These are phyloP conservation scores for Musca domestica DNA, from an alignment of 1,140 invertebrate species.

Conservation along the genomic window DNA sequence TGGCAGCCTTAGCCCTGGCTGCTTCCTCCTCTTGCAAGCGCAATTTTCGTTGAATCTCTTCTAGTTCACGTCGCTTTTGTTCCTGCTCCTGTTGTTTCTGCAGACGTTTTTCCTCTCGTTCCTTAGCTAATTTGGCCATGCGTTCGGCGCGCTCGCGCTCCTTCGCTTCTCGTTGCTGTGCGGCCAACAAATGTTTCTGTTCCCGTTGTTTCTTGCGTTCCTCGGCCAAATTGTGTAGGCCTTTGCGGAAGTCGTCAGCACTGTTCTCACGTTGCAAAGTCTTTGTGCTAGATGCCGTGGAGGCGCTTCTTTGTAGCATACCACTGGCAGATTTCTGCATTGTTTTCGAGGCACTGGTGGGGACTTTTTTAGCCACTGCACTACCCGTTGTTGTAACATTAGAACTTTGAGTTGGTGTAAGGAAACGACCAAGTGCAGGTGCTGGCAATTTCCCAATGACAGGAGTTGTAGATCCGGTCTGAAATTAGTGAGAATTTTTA, in stretches of 20 bases:
- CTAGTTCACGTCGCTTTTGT: slow-evolving; percentile 55
- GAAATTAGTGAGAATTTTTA: not conserved
- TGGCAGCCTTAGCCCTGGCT: slow-evolving; percentile 46
- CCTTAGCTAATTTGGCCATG: slow-evolving; percentile 58
- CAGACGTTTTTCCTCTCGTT: slow-evolving; percentile 55
- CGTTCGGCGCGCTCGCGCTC: slow-evolving; percentile 57
- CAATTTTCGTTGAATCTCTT: slow-evolving; percentile 57
- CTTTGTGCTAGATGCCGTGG: slow-evolving; percentile 31
- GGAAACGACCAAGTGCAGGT: slow-evolving; percentile 45
- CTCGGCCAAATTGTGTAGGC: slow-evolving; percentile 53
- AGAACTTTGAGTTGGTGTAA: slow-evolving; percentile 42
- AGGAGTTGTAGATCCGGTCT: slow-evolving; percentile 34
- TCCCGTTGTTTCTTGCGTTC: slow-evolving; percentile 61
- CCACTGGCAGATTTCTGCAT: slow-evolving; percentile 32
- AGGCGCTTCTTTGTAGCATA: slow-evolving; percentile 35
- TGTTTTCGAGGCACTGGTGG: slow-evolving; percentile 43
- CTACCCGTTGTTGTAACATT: slow-evolving; percentile 24
- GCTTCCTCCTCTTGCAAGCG: slow-evolving; percentile 55
- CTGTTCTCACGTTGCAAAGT: slow-evolving; percentile 44
- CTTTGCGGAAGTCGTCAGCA: slow-evolving; percentile 48
- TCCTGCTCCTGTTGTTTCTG: slow-evolving; percentile 57
- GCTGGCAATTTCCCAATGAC: slow-evolving; percentile 37
- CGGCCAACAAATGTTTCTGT: slow-evolving; percentile 61
- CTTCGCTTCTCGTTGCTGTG: slow-evolving; percentile 58
- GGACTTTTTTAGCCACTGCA: slow-evolving; percentile 39